A percentile compares a stretch with the other conserved stretches of the same genome.
These are phyloP conservation scores for Bovichtus variegatus DNA, from an alignment of 2,797 vertebrate species.

Conservation along the genomic window DNA sequence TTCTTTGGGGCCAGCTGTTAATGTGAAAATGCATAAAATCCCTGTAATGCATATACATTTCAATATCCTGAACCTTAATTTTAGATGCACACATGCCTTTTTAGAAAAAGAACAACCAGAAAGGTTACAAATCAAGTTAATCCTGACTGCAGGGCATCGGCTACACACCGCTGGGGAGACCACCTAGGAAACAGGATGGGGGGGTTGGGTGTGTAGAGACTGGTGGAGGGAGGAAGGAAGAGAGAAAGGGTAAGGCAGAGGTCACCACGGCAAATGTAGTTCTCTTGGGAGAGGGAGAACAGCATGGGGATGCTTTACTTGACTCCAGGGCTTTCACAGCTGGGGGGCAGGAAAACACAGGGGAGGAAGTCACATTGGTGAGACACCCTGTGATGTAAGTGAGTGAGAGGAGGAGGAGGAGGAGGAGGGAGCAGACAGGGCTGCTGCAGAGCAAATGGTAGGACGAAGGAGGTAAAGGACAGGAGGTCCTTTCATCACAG, in stretches of 20 bases:
- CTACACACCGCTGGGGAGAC: slow-evolving; percentile 54
- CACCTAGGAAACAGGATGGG: slow-evolving; percentile 59
- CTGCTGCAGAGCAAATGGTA: slow-evolving; percentile 56
- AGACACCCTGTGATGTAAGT: slow-evolving; percentile 58
- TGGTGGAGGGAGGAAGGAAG: not conserved
- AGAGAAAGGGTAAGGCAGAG: slow-evolving; percentile 34
- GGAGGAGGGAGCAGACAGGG: slow-evolving; percentile 28
- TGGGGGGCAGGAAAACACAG: slow-evolving; percentile 56
- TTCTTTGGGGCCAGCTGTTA: not conserved
- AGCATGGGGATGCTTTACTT: slow-evolving; percentile 54
- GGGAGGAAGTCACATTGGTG: slow-evolving; percentile 61
- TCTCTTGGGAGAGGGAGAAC: slow-evolving; percentile 34
- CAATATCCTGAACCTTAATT: not conserved
- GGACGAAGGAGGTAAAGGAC: slow-evolving; percentile 42
- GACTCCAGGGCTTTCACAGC: slow-evolving; percentile 60
- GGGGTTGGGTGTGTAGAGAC: slow-evolving; percentile 5
- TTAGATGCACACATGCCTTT: not conserved
- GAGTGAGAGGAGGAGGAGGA: slow-evolving; percentile 17
- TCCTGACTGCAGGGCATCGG: slow-evolving; percentile 51
- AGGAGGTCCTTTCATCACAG: slow-evolving; percentile 54
- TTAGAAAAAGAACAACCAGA: slow-evolving; percentile 47
- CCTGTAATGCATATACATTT: not conserved
- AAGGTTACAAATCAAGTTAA: slow-evolving; percentile 66
- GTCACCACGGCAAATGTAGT: slow-evolving; percentile 41
- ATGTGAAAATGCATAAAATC: not conserved